Percentiles rank a stretch among this genome's conserved stretches.
These are phyloP conservation scores for Drosophila picticornis DNA, from an alignment of 2,888 invertebrate genomes.

Conservation along the genomic window DNA sequence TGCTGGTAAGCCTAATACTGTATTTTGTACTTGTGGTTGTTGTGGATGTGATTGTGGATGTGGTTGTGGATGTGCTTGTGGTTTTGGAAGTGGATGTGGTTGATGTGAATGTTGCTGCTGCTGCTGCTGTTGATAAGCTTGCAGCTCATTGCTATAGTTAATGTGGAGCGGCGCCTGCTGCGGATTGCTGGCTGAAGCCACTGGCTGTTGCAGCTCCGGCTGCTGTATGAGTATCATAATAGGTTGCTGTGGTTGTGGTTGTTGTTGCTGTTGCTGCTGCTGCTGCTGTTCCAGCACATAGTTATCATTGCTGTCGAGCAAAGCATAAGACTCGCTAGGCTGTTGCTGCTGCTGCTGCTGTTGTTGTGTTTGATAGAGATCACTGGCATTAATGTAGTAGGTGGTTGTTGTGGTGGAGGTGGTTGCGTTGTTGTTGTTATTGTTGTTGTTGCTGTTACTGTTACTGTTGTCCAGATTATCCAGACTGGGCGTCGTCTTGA, in stretches of 20 bases:
- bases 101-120: background rate
- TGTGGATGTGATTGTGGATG: conserved; percentile 36
- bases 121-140: conserved; percentile 10
- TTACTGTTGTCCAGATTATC: conserved; percentile 9
- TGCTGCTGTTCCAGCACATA: conserved; percentile 65
- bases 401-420: conserved; percentile 52
- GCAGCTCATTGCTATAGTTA: conserved; percentile 30
- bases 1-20: conserved; percentile 58
- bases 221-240: conserved; percentile 75
- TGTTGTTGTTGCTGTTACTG: conserved; percentile 11
- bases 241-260: conserved; percentile 55
- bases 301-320: conserved; percentile 72
- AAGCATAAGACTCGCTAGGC: conserved; percentile 44
- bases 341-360: conserved; percentile 21
- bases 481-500: conserved; percentile 53
- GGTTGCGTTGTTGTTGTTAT: conserved; percentile 16
- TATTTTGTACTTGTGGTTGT: conserved; percentile 57
- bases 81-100: background rate
- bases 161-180: conserved; percentile 69
- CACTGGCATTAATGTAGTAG: conserved; percentile 74
- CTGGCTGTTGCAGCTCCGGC: conserved; percentile 60
- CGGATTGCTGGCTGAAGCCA: conserved; percentile 73
- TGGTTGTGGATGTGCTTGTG: conserved; percentile 30
- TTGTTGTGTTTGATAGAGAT: conserved; percentile 69
- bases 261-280: conserved; percentile 4